Evolutionary conservation across 2,797 vertebrate genomes (phyloP), one percentile per base, ranked within the genome.

Genomic region (Gymnothorax reevesii): DNA sequence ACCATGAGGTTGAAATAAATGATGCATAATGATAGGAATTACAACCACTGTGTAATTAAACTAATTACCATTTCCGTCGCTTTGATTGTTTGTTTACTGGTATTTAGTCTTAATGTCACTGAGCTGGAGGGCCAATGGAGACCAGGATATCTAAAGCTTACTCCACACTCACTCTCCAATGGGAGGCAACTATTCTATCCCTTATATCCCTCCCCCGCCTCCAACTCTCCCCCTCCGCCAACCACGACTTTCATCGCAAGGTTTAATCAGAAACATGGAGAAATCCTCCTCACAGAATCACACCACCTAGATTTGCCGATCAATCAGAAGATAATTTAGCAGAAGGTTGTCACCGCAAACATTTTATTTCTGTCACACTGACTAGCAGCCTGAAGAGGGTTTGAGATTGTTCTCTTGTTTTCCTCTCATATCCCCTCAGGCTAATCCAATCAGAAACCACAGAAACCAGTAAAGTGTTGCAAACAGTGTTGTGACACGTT

Each of bases 31-130:
- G 57, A 82, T 82, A 82, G 25, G 55, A n/a, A 88, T 86, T 83
- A 88, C 69, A 83, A 88, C 71, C 62, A 82, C 52, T 84, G 83
- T 55, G 83, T 88, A 91, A 88, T 90, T 87, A 88, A 85, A 87
- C 89, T 89, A 88, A 90, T 88, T 88, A 89, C 71, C 49, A 55
- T 86, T 85, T 87, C 87, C 87, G 66, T 88, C 82, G 85, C 86
- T 90, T 82, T 87, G 85, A 73, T 54, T 88, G 84, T 90, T 90
- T 91, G 84, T 88, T 90, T 89, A 85, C 82, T 87, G 83, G 88
- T 90, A 87, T 91, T 92, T 89, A 89, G 80, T 84, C 69, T 88
- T 88, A 90, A 83, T 88, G 85, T 85, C 89, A 86, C 55, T 20
- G 54, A 57, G 71, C 86, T 79, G 66, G 87, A 64, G 73, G 60